These are phyloP conservation scores for Dryomyza anilis DNA, from an alignment of 2,888 invertebrate species.

Conservation along the genomic window DNA sequence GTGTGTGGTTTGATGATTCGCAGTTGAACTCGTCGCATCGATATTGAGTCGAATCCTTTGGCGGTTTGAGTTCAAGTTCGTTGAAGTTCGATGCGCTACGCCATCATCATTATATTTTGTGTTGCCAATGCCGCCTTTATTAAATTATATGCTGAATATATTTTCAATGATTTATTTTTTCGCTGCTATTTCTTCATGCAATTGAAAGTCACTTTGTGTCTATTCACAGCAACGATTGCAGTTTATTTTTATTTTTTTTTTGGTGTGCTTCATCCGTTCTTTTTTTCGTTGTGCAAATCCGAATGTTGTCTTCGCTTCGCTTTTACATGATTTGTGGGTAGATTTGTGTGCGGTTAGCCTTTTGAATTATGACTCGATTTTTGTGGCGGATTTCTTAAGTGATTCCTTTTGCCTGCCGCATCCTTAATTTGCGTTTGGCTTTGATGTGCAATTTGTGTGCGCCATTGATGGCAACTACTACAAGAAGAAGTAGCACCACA, in stretches of 20 bases:
- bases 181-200: constrained; percentile 20
- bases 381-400: constrained; percentile 4
- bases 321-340: constrained; percentile 22
- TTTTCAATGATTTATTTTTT: constrained; percentile 48
- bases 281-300: too few species aligned
- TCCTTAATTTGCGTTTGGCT: constrained; percentile 39
- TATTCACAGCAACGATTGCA: constrained; percentile 49
- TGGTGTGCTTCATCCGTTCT: too few species aligned
- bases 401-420: neutral
- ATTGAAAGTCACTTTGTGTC: constrained; percentile 48
- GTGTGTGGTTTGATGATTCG: neutral
- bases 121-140: too few species aligned
- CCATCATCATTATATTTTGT: too few species aligned
- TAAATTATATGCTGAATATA: constrained; percentile 56
- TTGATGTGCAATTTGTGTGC: constrained; percentile 43
- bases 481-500: too few species aligned
- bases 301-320: too few species aligned
- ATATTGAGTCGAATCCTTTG: constrained; percentile 11
- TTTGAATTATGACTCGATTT: neutral
- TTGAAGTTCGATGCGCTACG: too few species aligned
- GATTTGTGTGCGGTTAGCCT: constrained; percentile 28
- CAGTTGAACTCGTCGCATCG: neutral
- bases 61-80: constrained; percentile 35
- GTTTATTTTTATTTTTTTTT: neutral
- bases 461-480: too few species aligned